Conservation (phyloP, 2,888 invertebrate genomes). For the Acholoe squamosa region DNA sequence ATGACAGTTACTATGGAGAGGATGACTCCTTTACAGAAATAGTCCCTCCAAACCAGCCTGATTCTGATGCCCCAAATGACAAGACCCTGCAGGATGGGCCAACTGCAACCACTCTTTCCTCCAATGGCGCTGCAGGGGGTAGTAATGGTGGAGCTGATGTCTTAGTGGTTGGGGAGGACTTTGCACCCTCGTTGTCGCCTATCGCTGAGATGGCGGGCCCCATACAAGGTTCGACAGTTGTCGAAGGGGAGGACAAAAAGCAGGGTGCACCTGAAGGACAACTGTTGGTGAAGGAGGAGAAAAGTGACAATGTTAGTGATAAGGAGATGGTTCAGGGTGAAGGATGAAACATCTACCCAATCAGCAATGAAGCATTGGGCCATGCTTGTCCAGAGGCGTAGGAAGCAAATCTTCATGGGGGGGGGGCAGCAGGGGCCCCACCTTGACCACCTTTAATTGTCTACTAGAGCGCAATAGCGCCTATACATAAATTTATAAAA, state of each 20-base stretch:
- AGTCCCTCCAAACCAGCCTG: neutral
- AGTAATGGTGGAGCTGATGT: neutral
- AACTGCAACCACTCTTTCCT: neutral
- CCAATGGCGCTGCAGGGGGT: neutral
- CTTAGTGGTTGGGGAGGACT: slow-evolving; percentile 2
- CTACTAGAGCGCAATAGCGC: too few species aligned
- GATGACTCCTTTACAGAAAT: neutral
- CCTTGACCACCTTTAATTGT: too few species aligned
- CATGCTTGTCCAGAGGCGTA: too few species aligned
- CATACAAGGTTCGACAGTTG: neutral
- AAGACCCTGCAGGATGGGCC: neutral
- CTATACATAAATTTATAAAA: too few species aligned
- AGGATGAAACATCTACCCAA: too few species aligned
- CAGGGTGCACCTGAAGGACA: neutral
- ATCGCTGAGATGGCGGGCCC: slow-evolving; percentile 31
- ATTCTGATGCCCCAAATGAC: neutral
- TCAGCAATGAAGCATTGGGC: too few species aligned
- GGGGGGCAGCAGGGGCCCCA: too few species aligned
- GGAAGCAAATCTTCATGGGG: too few species aligned
- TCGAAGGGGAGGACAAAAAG: neutral
- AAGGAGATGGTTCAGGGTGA: too few species aligned
- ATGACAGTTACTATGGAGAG: neutral
- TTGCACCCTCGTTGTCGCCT: slow-evolving; percentile 13
- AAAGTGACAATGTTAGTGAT: neutral
- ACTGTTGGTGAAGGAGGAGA: neutral